Base-by-base conservation (phyloP, 30 jellyfish, hydroid and myxozoan genomes). In the Hydra vulgaris region DNA sequence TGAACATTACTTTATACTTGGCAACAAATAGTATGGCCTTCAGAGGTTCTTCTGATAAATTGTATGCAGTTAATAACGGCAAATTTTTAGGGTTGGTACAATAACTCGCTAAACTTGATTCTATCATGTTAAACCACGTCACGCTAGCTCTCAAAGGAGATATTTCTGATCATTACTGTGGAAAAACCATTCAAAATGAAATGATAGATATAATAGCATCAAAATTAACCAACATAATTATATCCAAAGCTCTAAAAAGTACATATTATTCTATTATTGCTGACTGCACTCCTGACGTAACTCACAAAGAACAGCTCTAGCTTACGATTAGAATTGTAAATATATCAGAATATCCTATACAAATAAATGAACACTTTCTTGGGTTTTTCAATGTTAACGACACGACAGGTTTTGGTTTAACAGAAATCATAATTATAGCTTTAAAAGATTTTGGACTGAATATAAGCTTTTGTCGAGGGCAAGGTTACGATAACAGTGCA, bases 11-110 rank as follows among this genome's bases (percentile, higher is more conserved):
- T 74, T 79, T 82, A 79, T 82, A 73, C 23, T 73, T 73, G 75
- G 84, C 84, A 26, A 83, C 70, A 73, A 73, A 83, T 18, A 79
- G 79, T 16, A 86, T 84, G 53, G 83, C 83, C 71, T 76, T 84
- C 79, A 86, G 84, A 26, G 88, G 88, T 70, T 84, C 87, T 17
- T 84, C 93, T 23, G 83, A 67, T 69, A 61, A 78, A 68, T 73
- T 82, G 66, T 78, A 79, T 53, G 89, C 75, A 55, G 25, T 72
- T 74, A 83, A 82, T 79, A 82, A 73, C 70, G 84, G 84, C 54
- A 76, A 77, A 70, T 84, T 77, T 26, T 69, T 73, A 25, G 89
- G 89, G 25, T 79, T 82, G 40, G 70, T 55, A 25, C 74, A 82
- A 83, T 83, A 18, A 56, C 84, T 82, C 52, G 82, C 89, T 73